Base-by-base conservation (phyloP, 2,113 vertebrate species). In the Ascaphus truei region DNA sequence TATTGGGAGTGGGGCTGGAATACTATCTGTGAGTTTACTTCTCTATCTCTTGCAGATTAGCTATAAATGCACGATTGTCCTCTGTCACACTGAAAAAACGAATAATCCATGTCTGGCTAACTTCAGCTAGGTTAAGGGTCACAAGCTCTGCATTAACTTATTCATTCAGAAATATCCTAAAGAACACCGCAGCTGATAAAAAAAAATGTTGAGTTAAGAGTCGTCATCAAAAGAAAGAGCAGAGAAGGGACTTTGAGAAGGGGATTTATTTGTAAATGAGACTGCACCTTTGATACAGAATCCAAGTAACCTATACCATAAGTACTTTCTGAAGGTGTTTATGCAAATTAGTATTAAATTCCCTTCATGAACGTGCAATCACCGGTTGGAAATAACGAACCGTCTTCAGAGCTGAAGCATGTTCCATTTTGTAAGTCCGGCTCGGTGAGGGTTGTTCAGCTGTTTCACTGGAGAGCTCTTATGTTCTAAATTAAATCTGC, bases 401-500 rank as follows among this genome's bases (percentile, higher is more conserved):
- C 12, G 47, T 55, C 62, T 65, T 30, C 34, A n/a, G 48, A 33
- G n/a, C 31, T 41, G 16, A n/a, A 65, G 66, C 27, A 26, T 33
- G 30, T 47, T 50, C 53, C 62, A 65, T 65, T 65, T 56, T n/a
- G n/a, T 69, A 69, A 60, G 56, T 69, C 41, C 36, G 23, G 51
- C 60, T 51, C 18, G 45, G 31, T 37, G 43, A 69, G 41, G 59
- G 66, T 60, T 60, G 60, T 60, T 69, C 60, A 69, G 55, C 31
- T 65, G 34, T 65, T 60, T 68, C n/a, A 34, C 45, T 60, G 56
- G 33, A 69, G 39, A 68, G 56, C 45, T 26, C 60, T 23, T 68
- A 51, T 15, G 60, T 60, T 69, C 45, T 69, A 69, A 69, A 69
- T 69, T 59, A 69, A 69, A 69, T 69, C 56, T 69, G 43, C 43